Base-by-base conservation (phyloP, 2,888 invertebrate genomes). In the Nebria salina region DNA sequence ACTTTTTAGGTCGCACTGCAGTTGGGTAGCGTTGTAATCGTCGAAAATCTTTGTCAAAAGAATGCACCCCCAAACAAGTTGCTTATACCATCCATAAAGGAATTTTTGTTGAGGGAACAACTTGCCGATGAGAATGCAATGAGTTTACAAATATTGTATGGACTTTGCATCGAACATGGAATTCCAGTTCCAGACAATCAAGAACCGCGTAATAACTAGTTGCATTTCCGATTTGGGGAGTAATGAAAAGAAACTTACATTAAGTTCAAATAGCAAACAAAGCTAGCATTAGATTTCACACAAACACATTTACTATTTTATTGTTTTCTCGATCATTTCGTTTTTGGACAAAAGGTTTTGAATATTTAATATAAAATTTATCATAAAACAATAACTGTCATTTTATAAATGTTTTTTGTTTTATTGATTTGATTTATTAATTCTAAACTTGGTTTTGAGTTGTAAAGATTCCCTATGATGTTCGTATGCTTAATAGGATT, bases 21-120 rank as follows among this genome's bases (percentile, higher is more conserved):
- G 75, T 85, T 94, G 42, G 92, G 92, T 0, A 90, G 93, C 82
- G 91, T 91, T 0, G 86, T 95, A 65, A 94, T 94, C 90, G 88
- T 95, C 1, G 91, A 93, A 77, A 92, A 93, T 2, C 86, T 95
- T 65, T 91, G 92, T 85, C 89, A 91, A 43, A 90, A 92, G 82
- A 90, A 91, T 83, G 89, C 91, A 82, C 11, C 68, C 20, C 43
- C 75, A 6, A 26, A 75, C 25, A 26, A 70, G 11, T 26, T 70
- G 73, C 90, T 91, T 1, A 90, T 90, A 83, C 88, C 90, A 54
- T 91, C 92, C 84, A 87, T 94, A 13, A 91, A 90, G 83, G 87
- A 89, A 15, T 89, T 91, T 83, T 87, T 94, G 8, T 84, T 92
- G 34, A 85, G 88, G 9, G 87, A 88, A 66, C 86, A 89, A 64